Conservation (phyloP, 2,888 invertebrate species). For the Macropis europaea region DNA sequence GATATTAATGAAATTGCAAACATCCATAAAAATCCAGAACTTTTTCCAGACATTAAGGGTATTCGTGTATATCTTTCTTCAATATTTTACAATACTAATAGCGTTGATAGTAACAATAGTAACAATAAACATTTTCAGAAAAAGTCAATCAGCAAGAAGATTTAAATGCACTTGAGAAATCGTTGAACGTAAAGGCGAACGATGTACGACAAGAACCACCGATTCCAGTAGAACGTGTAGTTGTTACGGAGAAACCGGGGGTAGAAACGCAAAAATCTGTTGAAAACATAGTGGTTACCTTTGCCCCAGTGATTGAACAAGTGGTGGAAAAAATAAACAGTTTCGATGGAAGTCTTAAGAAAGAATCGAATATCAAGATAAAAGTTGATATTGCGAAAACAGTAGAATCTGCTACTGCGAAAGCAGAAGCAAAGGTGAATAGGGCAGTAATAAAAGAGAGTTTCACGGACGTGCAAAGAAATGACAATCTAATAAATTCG, state of each 20-base stretch:
- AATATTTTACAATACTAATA: too few relatives aligned
- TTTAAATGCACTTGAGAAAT: constrained; percentile 46
- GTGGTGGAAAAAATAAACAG: constrained; percentile 84
- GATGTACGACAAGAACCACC: constrained; percentile 76
- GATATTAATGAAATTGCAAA: constrained; percentile 57
- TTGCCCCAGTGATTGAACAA: constrained; percentile 79
- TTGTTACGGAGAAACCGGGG: constrained; percentile 70
- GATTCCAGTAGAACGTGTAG: constrained; percentile 74
- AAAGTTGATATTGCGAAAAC: constrained; percentile 21
- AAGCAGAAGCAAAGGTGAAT: constrained; percentile 56
- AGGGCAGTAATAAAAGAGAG: constrained; percentile 67
- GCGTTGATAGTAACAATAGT: neutral
- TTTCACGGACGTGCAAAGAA: constrained; percentile 74
- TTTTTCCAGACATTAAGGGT: constrained; percentile 63
- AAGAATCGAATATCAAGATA: constrained; percentile 20
- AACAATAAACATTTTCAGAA: constrained; percentile 44
- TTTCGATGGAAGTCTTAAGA: constrained; percentile 80
- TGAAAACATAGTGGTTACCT: constrained; percentile 41
- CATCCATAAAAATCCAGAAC: constrained; percentile 47
- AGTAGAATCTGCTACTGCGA: constrained; percentile 63
- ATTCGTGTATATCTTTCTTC: too few relatives aligned
- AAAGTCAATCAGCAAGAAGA: constrained; percentile 45
- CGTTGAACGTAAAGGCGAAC: constrained; percentile 40
- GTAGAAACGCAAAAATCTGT: constrained; percentile 57
- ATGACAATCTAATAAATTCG: constrained; percentile 74